Evolutionary conservation across 2,797 vertebrate species (phyloP).

Genomic region (Dicrostonyx torquatus): DNA sequence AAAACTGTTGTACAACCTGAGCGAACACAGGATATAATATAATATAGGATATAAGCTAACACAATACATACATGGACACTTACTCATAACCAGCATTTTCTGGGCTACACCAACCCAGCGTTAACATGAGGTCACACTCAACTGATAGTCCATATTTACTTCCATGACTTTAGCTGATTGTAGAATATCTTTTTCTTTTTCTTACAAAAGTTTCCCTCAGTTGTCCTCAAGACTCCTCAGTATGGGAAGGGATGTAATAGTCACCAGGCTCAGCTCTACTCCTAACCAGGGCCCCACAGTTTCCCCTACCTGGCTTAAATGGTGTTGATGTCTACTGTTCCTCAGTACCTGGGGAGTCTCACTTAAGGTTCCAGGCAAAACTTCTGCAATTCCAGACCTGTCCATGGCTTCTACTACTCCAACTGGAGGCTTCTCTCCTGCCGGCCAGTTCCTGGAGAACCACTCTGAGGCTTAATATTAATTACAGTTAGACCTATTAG

Average conservation of each 20-base stretch:
- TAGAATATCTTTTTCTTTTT: neutral
- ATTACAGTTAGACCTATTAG: no score
- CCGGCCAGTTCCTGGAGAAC: no score
- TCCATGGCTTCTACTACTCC: neutral
- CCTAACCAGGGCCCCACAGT: neutral
- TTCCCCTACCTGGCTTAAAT: neutral
- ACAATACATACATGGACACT: neutral
- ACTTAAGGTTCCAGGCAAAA: neutral
- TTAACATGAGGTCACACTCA: neutral
- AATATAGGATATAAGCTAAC: no score
- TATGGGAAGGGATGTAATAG: neutral
- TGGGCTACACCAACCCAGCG: neutral
- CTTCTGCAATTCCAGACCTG: neutral
- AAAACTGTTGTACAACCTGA: neutral
- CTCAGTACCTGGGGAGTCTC: neutral
- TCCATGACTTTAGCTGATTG: neutral
- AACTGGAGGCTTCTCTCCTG: no score
- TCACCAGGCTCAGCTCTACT: neutral
- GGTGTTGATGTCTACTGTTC: neutral
- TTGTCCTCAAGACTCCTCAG: neutral
- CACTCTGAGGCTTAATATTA: no score
- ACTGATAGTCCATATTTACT: neutral
- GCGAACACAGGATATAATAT: neutral
- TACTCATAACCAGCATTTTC: neutral
- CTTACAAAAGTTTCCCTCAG: neutral